phyloP scores from a whole-genome alignment of 2,113 vertebrate genomes.

The Thryonomys swinderianus region DNA sequence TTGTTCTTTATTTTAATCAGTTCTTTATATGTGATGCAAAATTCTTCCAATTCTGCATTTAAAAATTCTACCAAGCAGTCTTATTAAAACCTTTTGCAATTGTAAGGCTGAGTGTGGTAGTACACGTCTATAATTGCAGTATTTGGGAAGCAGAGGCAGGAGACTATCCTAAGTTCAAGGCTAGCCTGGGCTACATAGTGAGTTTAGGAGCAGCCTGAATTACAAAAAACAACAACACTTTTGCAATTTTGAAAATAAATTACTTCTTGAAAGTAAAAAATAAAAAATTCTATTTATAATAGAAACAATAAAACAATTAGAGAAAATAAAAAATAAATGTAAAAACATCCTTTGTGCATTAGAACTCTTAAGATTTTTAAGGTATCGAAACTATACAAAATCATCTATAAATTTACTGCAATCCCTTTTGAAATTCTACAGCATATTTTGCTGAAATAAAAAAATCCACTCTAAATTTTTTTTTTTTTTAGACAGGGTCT shows the following conservation, averaged over 20 bases:
- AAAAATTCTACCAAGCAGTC: background rate
- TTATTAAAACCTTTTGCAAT: background rate
- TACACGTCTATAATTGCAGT: no score
- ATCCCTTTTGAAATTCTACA: background rate
- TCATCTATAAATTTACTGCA: background rate
- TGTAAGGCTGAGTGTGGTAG: no score
- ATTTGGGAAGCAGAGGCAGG: no score
- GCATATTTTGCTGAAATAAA: background rate
- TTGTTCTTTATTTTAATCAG: no score
- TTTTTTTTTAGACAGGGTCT: no score
- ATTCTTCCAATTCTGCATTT: background rate
- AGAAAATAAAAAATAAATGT: background rate
- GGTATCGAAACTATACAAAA: background rate
- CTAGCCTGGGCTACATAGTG: no score
- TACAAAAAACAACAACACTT: no score
- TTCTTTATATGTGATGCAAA: no score
- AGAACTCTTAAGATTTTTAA: background rate
- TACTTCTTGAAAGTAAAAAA: background rate
- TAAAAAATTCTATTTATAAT: background rate
- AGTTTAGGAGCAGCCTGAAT: no score
- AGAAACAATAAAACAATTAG: background rate
- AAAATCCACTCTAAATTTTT: no score
- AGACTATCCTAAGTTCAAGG: no score
- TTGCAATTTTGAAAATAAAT: no score
- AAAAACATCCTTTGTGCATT: background rate